These are phyloP conservation scores for Nematolebias whitei DNA, from an alignment of 2,113 vertebrate species.

Conservation along the genomic window DNA sequence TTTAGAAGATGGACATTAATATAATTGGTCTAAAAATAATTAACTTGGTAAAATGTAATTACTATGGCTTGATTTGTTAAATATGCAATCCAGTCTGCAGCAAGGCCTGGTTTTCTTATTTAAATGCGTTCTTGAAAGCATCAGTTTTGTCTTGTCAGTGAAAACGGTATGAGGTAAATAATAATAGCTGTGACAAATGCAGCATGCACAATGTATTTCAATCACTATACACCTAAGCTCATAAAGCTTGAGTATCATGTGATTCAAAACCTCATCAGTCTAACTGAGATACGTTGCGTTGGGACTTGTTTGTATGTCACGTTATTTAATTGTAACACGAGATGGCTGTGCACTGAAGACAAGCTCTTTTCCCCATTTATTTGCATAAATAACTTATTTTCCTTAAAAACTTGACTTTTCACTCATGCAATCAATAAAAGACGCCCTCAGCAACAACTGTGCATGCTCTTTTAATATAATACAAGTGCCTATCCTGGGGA, in stretches of 20 bases:
- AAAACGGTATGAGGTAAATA: background rate
- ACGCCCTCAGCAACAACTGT: background rate
- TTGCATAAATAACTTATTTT: constrained; percentile 13
- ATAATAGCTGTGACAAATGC: background rate
- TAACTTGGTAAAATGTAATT: no score
- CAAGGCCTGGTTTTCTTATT: no score
- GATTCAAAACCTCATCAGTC: constrained; percentile 8
- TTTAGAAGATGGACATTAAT: no score
- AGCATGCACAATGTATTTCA: constrained; percentile 31
- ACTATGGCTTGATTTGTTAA: no score
- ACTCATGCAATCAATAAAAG: constrained; percentile 5
- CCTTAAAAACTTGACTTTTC: constrained; percentile 9
- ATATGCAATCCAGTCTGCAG: background rate
- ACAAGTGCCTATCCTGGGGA: background rate
- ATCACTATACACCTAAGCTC: constrained; percentile 21
- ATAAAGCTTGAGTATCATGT: constrained; percentile 3
- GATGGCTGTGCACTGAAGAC: constrained; percentile 5
- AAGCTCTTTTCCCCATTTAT: constrained; percentile 4
- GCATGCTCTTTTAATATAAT: constrained; percentile 3
- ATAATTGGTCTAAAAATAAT: no score
- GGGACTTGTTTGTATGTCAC: constrained; percentile 13
- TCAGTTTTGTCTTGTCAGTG: no score
- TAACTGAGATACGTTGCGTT: constrained; percentile 18
- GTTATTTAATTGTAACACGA: constrained; percentile 26
- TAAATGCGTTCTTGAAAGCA: no score